Conservation (phyloP, 1,140 invertebrate genomes). For the Drosophila ambigua region DNA sequence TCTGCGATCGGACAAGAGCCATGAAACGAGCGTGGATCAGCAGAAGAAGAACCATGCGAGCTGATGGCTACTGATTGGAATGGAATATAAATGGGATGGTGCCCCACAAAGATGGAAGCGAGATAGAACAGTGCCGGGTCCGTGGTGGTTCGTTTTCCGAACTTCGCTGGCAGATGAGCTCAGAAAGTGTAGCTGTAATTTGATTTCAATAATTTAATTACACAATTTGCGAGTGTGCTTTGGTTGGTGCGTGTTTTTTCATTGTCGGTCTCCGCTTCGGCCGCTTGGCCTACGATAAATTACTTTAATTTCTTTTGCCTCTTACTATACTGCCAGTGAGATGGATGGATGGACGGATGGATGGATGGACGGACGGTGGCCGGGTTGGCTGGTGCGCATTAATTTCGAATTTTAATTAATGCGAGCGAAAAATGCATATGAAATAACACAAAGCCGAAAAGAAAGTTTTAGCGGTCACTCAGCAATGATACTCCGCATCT, state of each 20-base stretch:
- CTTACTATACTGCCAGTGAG: slow-evolving; percentile 9
- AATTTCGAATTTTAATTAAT: slow-evolving; percentile 78
- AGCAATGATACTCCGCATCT: slow-evolving; percentile 50
- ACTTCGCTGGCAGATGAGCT: background rate
- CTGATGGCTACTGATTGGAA: slow-evolving; percentile 2
- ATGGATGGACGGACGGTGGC: background rate
- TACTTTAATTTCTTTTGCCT: slow-evolving; percentile 47
- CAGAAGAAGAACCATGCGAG: slow-evolving; percentile 21
- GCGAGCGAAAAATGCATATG: slow-evolving; percentile 36
- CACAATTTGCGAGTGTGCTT: slow-evolving; percentile 51
- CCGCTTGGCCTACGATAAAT: slow-evolving; percentile 26
- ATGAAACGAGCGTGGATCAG: slow-evolving; percentile 1
- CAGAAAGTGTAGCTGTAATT: slow-evolving; percentile 72
- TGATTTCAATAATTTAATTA: slow-evolving; percentile 83
- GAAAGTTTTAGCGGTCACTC: slow-evolving; percentile 64
- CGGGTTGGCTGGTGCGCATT: slow-evolving; percentile 42
- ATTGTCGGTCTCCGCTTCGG: slow-evolving; percentile 15
- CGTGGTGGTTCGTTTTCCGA: slow-evolving; percentile 16
- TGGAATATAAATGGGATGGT: slow-evolving; percentile 7
- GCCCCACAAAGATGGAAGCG: slow-evolving; percentile 46
- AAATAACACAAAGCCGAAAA: slow-evolving; percentile 58
- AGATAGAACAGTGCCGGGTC: slow-evolving; percentile 15
- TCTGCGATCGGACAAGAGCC: slow-evolving; percentile 2
- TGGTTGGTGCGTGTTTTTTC: slow-evolving; percentile 27
- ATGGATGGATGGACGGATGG: background rate